phyloP scores from a whole-genome alignment of 2,888 invertebrate species.

The Sturmia bella region DNA sequence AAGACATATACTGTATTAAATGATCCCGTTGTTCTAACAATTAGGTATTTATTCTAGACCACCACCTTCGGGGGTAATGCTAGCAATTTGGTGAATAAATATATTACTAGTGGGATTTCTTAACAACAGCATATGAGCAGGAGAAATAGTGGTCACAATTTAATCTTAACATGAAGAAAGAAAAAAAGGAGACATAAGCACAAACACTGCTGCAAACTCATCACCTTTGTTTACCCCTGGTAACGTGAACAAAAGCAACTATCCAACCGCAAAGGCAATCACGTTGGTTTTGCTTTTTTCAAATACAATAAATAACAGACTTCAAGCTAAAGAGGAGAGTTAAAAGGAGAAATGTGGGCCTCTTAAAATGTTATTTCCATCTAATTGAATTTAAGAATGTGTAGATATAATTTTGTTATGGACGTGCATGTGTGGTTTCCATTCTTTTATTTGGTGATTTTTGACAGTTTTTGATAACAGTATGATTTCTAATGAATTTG shows the following conservation, averaged over 20 bases:
- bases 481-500: slow-evolving; percentile 38
- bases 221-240: slow-evolving; percentile 3
- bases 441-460: slow-evolving; percentile 24
- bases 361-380: slow-evolving; percentile 51
- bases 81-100: background rate
- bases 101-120: background rate
- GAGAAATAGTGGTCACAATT: slow-evolving; percentile 4
- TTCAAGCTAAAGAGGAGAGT: slow-evolving; percentile 21
- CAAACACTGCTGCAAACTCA: background rate
- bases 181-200: background rate
- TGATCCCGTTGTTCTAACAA: no score
- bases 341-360: slow-evolving; percentile 32
- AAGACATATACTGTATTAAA: no score
- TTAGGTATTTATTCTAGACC: no score
- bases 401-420: background rate
- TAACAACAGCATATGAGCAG: background rate
- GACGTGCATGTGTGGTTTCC: background rate
- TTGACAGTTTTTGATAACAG: slow-evolving; percentile 35
- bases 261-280: slow-evolving; percentile 39
- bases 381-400: slow-evolving; percentile 8
- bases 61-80: no score
- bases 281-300: slow-evolving; percentile 5
- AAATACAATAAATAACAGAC: slow-evolving; percentile 23
- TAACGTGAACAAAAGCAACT: slow-evolving; percentile 18
- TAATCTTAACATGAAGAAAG: background rate